A percentile compares a stretch with the other conserved stretches of the same genome.
These are phyloP conservation scores for Okapia johnstoni DNA, from an alignment of 2,113 vertebrate genomes.

Conservation along the genomic window DNA sequence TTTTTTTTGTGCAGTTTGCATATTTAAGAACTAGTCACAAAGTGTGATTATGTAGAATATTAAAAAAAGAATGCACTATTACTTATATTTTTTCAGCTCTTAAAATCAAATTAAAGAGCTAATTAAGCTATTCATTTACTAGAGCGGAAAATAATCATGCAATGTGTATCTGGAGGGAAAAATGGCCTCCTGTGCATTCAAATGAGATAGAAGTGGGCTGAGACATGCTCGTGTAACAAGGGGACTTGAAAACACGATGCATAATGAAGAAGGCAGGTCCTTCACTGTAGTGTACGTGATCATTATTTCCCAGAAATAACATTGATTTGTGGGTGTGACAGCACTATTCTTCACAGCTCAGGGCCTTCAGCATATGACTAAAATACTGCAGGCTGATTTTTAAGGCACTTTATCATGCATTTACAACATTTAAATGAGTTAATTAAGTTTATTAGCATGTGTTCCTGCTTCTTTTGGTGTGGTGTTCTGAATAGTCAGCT, in stretches of 20 bases:
- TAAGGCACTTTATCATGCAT: background rate
- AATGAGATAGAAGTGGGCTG: constrained; percentile 62
- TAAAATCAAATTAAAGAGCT: constrained; percentile 76
- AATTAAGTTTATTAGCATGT: constrained; percentile 12
- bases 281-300: background rate
- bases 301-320: constrained; percentile 22
- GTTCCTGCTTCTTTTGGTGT: background rate
- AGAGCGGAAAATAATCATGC: constrained; percentile 70
- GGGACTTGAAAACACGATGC: background rate
- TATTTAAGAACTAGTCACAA: constrained; percentile 56
- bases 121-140: constrained; percentile 73
- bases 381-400: background rate
- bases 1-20: constrained; percentile 30
- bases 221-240: constrained; percentile 39
- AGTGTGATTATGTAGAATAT: constrained; percentile 60
- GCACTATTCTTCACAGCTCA: background rate
- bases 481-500: background rate
- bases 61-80: constrained; percentile 39
- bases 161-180: constrained; percentile 64
- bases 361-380: background rate
- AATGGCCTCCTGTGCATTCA: constrained; percentile 65
- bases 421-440: background rate
- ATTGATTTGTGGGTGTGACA: constrained; percentile 7
- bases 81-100: constrained; percentile 60
- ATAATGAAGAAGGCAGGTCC: constrained; percentile 1